These are phyloP conservation scores for Dromococcyx pavoninus DNA, from an alignment of 2,797 vertebrate genomes.

Conservation along the genomic window DNA sequence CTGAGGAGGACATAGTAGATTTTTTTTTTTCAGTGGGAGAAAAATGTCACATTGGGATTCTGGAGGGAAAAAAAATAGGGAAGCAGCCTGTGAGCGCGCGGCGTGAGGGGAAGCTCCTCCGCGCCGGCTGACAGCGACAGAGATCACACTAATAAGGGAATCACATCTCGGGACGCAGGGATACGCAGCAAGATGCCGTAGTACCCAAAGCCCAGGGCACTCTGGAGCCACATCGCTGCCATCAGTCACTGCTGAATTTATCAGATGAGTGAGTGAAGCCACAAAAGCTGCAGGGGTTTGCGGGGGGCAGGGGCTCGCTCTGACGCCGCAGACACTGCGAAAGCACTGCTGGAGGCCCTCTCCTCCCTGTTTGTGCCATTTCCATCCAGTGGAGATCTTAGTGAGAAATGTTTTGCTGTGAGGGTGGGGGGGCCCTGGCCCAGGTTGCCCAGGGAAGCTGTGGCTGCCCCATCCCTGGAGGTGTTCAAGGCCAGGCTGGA, in stretches of 20 bases:
- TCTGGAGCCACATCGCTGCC: background rate
- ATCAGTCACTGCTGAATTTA: background rate
- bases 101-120: background rate
- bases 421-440: too few species aligned
- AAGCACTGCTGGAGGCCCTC: background rate
- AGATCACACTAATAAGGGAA: background rate
- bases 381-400: background rate
- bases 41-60: background rate
- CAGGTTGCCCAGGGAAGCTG: too few species aligned
- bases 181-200: background rate
- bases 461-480: too few species aligned
- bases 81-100: background rate
- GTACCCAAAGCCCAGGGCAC: background rate
- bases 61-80: background rate
- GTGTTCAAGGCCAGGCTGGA: too few species aligned
- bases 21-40: background rate
- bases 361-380: background rate
- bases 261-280: background rate
- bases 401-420: too few species aligned
- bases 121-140: background rate
- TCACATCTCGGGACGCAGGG: background rate
- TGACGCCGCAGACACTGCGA: fast-evolving
- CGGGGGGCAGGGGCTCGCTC: background rate
- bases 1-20: background rate
- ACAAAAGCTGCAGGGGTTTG: background rate